Conservation (phyloP, 1,140 invertebrate species). For the Heliconius melpomene region DNA sequence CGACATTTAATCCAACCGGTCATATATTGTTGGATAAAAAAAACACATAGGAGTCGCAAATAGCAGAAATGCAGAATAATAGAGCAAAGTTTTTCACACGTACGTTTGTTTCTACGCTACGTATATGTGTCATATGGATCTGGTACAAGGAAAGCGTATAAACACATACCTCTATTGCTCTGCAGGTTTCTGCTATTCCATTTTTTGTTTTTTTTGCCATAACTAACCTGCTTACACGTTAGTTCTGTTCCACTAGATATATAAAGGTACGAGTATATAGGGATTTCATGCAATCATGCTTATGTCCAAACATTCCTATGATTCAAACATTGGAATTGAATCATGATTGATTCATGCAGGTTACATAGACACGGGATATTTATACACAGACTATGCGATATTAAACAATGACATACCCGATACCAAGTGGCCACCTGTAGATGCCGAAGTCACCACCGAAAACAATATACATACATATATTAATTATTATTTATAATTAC, state of each 20-base stretch:
- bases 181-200: conserved; percentile 15
- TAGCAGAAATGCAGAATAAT: conserved; percentile 22
- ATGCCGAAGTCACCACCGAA: conserved; percentile 71
- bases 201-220: not conserved
- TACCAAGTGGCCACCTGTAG: conserved; percentile 90
- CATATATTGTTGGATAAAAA: conserved; percentile 17
- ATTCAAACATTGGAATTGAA: conserved; percentile 47
- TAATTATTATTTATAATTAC: conserved; percentile 44
- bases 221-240: not conserved
- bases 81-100: conserved; percentile 1
- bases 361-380: conserved; percentile 49
- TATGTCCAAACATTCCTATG: conserved; percentile 39
- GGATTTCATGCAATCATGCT: conserved; percentile 59
- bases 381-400: conserved; percentile 55
- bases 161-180: conserved; percentile 14
- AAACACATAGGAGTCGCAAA: not conserved
- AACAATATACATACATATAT: conserved; percentile 76
- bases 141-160: conserved; percentile 27
- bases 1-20: conserved; percentile 17
- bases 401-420: conserved; percentile 87
- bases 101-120: not conserved
- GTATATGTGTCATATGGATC: conserved; percentile 21
- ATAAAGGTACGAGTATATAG: not conserved
- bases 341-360: conserved; percentile 60
- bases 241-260: not conserved